Evolutionary conservation across 2,797 vertebrate species (phyloP).

Genomic region (Uromys caudimaculatus): DNA sequence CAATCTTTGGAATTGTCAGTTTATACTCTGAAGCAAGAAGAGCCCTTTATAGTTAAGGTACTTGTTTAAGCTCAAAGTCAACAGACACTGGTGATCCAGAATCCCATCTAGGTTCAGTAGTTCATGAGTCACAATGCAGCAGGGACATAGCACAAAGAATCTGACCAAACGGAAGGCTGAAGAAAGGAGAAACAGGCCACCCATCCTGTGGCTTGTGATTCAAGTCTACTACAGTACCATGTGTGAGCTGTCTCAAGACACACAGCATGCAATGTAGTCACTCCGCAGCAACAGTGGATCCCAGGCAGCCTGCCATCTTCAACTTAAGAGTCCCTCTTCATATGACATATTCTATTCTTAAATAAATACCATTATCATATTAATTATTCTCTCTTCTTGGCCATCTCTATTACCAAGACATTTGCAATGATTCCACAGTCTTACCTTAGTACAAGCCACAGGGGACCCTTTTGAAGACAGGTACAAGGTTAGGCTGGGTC

Average conservation of each 20-base stretch:
- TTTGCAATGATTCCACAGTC: neutral
- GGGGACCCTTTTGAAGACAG: neutral
- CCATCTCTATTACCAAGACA: neutral
- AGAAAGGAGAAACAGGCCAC: neutral
- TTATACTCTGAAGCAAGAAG: neutral
- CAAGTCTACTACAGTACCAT: neutral
- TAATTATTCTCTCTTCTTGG: neutral
- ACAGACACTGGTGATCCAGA: neutral
- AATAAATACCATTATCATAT: neutral
- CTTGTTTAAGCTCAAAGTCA: neutral
- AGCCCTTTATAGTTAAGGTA: neutral
- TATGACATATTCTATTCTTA: neutral
- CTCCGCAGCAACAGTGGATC: fast-evolving
- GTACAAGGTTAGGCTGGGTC: neutral
- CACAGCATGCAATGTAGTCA: neutral
- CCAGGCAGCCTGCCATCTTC: neutral
- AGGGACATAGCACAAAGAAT: neutral
- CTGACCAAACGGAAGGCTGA: neutral
- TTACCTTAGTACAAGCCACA: neutral
- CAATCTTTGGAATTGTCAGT: neutral
- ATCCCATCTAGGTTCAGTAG: neutral
- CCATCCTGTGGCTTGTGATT: neutral
- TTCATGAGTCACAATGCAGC: neutral
- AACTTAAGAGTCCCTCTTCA: neutral
- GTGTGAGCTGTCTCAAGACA: neutral